phyloP scores from a whole-genome alignment of 2,797 vertebrate genomes.

The Octomys mimax region DNA sequence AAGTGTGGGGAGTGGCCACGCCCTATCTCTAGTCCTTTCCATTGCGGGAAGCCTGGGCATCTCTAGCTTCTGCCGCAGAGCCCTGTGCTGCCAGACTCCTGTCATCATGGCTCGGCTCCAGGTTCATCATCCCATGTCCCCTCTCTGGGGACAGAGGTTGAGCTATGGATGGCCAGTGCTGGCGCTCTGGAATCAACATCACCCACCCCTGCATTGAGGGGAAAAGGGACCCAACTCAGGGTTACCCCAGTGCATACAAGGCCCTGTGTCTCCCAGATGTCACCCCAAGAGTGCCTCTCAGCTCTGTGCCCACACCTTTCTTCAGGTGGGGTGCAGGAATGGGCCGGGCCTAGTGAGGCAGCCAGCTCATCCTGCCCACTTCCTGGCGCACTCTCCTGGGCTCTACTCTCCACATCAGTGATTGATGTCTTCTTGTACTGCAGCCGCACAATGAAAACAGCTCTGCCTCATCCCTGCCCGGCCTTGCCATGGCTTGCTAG shows the following conservation, averaged over 20 bases:
- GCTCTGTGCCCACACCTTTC: background rate
- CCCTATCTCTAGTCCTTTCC: background rate
- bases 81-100: background rate
- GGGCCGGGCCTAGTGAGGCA: background rate
- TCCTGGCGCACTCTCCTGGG: accelerated
- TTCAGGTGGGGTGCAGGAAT: background rate
- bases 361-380: accelerated
- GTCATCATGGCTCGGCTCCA: accelerated
- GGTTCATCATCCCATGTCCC: background rate
- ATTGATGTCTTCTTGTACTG: slow-evolving; percentile 42
- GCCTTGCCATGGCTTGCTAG: background rate
- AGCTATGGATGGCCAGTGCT: background rate
- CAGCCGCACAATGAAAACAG: slow-evolving; percentile 56
- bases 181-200: background rate
- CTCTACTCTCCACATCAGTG: slow-evolving; percentile 31
- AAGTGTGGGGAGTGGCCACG: too few species aligned
- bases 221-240: background rate
- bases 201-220: background rate
- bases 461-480: background rate
- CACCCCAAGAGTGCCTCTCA: background rate
- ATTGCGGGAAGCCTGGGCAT: background rate
- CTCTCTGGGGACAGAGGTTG: background rate
- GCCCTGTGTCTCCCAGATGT: background rate
- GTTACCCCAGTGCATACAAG: background rate
- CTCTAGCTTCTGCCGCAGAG: background rate